phyloP scores from a whole-genome alignment of 2,797 vertebrate species.

The Notoglanidium macrostoma region DNA sequence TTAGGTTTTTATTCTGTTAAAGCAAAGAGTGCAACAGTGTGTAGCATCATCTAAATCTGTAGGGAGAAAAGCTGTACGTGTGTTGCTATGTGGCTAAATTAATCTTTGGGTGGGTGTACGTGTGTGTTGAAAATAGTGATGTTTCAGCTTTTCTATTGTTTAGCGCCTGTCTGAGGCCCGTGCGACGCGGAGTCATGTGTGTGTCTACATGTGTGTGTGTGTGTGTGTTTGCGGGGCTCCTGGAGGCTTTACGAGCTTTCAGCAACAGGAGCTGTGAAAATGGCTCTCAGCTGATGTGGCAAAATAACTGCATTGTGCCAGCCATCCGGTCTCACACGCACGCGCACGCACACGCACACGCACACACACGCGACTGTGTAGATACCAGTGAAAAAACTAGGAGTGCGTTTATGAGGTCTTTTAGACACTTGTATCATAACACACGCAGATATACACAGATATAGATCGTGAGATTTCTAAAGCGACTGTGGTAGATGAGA shows the following conservation, averaged over 20 bases:
- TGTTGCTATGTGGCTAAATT: slow-evolving; percentile 29
- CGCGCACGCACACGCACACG: slow-evolving; percentile 55
- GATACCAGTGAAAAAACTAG: not conserved
- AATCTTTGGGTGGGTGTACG: slow-evolving; percentile 30
- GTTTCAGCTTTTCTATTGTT: slow-evolving; percentile 48
- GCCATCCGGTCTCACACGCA: slow-evolving; percentile 47
- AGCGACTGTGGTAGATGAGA: slow-evolving; percentile 1
- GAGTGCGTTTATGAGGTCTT: slow-evolving; percentile 4
- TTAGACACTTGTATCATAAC: not conserved
- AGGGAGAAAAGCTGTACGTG: slow-evolving; percentile 19
- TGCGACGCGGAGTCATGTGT: slow-evolving; percentile 25
- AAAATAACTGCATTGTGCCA: slow-evolving; percentile 57
- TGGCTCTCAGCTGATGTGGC: slow-evolving; percentile 75
- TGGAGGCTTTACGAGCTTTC: slow-evolving; percentile 66
- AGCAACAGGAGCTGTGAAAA: slow-evolving; percentile 70
- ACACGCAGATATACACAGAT: not conserved
- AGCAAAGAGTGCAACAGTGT: slow-evolving; percentile 20
- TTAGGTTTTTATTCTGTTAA: slow-evolving; percentile 34
- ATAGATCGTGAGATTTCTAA: slow-evolving; percentile 17
- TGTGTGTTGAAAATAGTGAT: slow-evolving; percentile 40
- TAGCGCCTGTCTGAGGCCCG: slow-evolving; percentile 37
- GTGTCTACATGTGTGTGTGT: slow-evolving; percentile 27
- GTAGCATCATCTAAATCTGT: slow-evolving; percentile 31
- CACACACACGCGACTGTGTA: slow-evolving; percentile 39
- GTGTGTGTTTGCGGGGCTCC: slow-evolving; percentile 37